Evolutionary conservation across 2,888 invertebrate species (phyloP), one percentile per base, ranked within the genome.

Genomic region (Lucinisca nassula): DNA sequence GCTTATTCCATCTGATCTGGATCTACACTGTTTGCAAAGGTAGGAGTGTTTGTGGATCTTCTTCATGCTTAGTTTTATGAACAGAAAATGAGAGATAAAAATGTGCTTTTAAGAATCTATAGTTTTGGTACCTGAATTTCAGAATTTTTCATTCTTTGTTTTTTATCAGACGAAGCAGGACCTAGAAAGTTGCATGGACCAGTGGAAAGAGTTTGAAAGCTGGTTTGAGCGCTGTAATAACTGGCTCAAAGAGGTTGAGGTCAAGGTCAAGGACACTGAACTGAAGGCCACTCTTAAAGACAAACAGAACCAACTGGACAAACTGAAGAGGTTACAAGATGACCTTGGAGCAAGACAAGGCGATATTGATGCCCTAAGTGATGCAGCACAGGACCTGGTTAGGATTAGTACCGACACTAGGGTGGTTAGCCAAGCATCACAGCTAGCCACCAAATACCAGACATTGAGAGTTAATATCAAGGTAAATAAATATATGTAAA

Each of bases 291-390:
- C 94, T 8, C 91, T 95, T 37, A 92, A 93, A 72, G 95, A 96
- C 75, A 96, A 96, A 89, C 93, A 94, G 84, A 81, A 91, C n/a
- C 94, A 95, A 77, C 90, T 93, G 24, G 93, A 94, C 37, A 93
- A 88, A 87, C 87, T 95, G 37, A 93, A 93, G 93, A 88, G 89
- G 81, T 89, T 95, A n/a, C 92, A 94, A 35, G 90, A 93, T 35
- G 95, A 95, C 77, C 88, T 95, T 21, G 79, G 87, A 21, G 84
- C 88, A 17, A 92, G 93, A 49, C 95, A 95, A 75, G 91, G 91
- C 32, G 99, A 99, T 97, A 98, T 99, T 83, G 99, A 99, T 94
- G 98, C 98, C 79, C 98, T 99, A 0, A 98, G 98, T 32, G 99
- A 99, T 96, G 98, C 98, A 91, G 98, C 98, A 0, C 99, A 99